Evolutionary conservation across 53 echinoderm and acorn worm species (phyloP).

Genomic region (Apostichopus leukothele): DNA sequence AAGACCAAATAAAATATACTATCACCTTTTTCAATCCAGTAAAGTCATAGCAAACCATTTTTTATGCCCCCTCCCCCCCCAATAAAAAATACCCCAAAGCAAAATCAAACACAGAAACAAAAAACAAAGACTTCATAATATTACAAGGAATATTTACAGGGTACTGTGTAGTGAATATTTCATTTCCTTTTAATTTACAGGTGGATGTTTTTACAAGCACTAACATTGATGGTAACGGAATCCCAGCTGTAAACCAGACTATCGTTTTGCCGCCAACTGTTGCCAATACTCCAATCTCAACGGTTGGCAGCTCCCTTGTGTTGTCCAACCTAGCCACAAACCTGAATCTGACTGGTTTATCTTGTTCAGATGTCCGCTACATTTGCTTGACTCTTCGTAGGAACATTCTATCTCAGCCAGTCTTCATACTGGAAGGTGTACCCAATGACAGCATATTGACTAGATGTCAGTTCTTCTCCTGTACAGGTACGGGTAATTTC

Average conservation of each 20-base stretch:
- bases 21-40: no score
- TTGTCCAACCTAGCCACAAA: conserved; percentile 46
- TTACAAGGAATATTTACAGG: no score
- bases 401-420: conserved; percentile 54
- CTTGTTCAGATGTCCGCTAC: conserved; percentile 75
- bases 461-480: conserved; percentile 53
- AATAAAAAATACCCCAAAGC: no score
- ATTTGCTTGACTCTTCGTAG: conserved; percentile 69
- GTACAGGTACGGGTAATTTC: conserved; percentile 56
- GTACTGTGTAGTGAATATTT: background rate
- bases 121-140: no score
- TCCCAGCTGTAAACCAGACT: conserved; percentile 3
- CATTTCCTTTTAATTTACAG: background rate
- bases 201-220: conserved; percentile 64
- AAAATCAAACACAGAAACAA: no score
- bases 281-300: conserved; percentile 7
- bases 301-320: background rate
- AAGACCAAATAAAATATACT: no score
- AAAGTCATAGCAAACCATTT: no score
- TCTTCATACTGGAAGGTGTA: conserved; percentile 59
- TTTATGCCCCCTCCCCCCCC: no score
- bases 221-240: conserved; percentile 50
- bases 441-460: conserved; percentile 55
- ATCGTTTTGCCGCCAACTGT: background rate
- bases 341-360: conserved; percentile 59